Evolutionary conservation across 92 coral and sea anemone genomes (phyloP).

Genomic region (Montipora capitata): DNA sequence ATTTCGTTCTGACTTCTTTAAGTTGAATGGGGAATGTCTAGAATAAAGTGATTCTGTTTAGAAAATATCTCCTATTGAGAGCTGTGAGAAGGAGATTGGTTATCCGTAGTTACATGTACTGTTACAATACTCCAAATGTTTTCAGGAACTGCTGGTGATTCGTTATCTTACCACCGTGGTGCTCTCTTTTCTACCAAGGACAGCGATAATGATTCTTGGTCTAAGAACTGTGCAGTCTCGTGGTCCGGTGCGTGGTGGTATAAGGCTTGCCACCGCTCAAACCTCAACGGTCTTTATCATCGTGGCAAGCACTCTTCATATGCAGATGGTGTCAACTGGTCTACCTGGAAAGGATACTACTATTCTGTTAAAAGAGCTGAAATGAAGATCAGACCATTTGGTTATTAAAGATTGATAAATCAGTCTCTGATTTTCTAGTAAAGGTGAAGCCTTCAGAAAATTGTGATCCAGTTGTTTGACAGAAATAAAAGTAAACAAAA

Average conservation of each 20-base stretch:
- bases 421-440: no score
- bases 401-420: neutral
- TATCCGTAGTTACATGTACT: no score
- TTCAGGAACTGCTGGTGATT: slow-evolving; percentile 35
- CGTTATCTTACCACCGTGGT: neutral
- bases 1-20: no score
- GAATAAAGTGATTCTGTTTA: no score
- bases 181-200: slow-evolving; percentile 43
- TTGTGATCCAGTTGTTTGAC: no score
- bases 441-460: no score
- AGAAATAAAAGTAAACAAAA: no score
- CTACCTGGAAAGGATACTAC: slow-evolving; percentile 25
- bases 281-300: slow-evolving; percentile 45
- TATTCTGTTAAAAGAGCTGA: slow-evolving; percentile 61
- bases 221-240: slow-evolving; percentile 36
- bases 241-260: slow-evolving; percentile 73
- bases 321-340: slow-evolving; percentile 61
- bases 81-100: no score
- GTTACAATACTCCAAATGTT: no score
- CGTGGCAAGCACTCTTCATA: slow-evolving; percentile 21
- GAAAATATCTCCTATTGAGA: no score
- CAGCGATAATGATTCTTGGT: slow-evolving; percentile 15
- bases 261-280: slow-evolving; percentile 4
- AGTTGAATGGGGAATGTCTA: no score
- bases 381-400: slow-evolving; percentile 52